Base-by-base conservation (phyloP, 35 echinoderm and acorn worm genomes). In the Heliocidaris erythrogramma region DNA sequence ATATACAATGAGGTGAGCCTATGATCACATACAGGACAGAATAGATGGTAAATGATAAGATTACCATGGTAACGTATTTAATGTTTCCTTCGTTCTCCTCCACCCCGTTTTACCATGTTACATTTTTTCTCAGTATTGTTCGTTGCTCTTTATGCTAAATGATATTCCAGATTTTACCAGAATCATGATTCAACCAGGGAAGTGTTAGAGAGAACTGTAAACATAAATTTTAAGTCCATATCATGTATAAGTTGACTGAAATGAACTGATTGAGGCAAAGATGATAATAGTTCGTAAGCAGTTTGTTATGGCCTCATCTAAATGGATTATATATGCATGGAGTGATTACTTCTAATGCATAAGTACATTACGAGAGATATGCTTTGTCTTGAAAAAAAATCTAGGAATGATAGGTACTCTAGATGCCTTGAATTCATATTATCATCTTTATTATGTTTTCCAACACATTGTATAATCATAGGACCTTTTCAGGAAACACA, bases 31-130 rank as follows among this genome's bases (percentile, higher is more conserved):
- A 12, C n/a, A 78, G 65, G 65, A 78, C 27, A 27, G 65, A 18
- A 78, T 71, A 78, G 65, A 78, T 78, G 17, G 8, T 78, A 4
- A 6, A 27, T 5, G 65, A n/a, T 78, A n/a, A 78, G 27, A 78
- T 78, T 78, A 5, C 65, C 65, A 78, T 78, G 65, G 65, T 78
- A n/a, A 78, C 65, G 65, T 78, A 78, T 78, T 78, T 78, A 78
- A 78, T 78, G 65, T 78, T 78, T 78, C 65, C 65, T 78, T 78
- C 17, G 7, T 78, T n/a, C 65, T n/a, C 65, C 35, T 42, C 35
- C 35, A 78, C 8, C 21, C 65, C 18, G 5, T 78, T 27, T 78
- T n/a, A 27, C 59, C 18, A 10, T 60, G 12, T 60, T 60, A 2
- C 59, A 18, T 60, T 60, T 14, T 14, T 60, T 18, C 12, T 60